Base-by-base conservation (phyloP, 2,888 invertebrate species). In the Mythimna impura region DNA sequence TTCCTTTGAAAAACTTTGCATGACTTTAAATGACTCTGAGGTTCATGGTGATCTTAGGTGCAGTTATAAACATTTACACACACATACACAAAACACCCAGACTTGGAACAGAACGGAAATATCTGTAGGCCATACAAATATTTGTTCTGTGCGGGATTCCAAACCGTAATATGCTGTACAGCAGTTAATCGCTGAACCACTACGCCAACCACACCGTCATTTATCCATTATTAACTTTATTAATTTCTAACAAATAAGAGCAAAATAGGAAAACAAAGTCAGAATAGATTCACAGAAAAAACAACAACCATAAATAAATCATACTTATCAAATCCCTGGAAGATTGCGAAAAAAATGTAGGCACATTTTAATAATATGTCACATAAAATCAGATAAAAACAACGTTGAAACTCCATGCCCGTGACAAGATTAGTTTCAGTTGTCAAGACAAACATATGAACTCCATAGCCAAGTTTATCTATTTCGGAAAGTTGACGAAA, bases 401-500 rank as follows among this genome's bases (percentile, higher is more conserved):
- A 86, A 82, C 78, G 80, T 78, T 74, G 81, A 85, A 85, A 83
- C 78, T 86, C 72, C 80, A 80, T 82, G 76, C 79, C 72, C 78
- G 80, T 84, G 86, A 87, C 84, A 83, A 87, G 88, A 89, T 89
- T 88, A 89, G 87, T 88, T 88, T 82, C 80, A 80, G 77, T 83
- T 82, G 82, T 84, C 82, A 83, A 83, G 77, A 84, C 78, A 87
- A 89, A 89, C 80, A 86, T 81, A 85, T 78, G 71, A 87, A 89
- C 85, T 87, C 66, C 79, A 78, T 78, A 77, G 76, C 75, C 25
- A 91, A 91, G 89, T 91, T 91, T 90, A 87, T 89, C 86, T 91
- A 89, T 89, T 88, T 87, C 78, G 73, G 72, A 88, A 88, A 90
- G 81, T 89, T 86, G 78, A 86, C 73, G 85, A 87, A 88, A 87